These are phyloP conservation scores for Neosalanx taihuensis DNA, from an alignment of 2,797 vertebrate genomes.

Conservation along the genomic window DNA sequence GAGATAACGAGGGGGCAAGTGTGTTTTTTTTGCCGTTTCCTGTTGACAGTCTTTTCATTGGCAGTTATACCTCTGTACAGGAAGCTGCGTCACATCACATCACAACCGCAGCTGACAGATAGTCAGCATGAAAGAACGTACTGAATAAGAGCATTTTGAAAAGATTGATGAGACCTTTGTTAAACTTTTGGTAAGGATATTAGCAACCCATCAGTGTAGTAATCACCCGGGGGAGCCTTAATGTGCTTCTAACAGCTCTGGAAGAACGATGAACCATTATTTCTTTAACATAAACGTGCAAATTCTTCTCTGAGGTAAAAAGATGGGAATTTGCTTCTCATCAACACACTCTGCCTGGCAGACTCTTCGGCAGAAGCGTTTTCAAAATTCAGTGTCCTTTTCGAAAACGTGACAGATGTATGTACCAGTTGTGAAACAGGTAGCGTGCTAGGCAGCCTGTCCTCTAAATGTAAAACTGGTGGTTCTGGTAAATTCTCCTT, in stretches of 20 bases:
- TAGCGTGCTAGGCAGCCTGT: no score
- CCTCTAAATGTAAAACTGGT: no score
- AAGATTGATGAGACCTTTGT: constrained; percentile 22
- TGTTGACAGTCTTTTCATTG: neutral
- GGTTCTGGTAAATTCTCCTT: no score
- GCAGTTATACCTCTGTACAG: neutral
- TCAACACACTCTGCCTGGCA: neutral
- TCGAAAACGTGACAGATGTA: neutral
- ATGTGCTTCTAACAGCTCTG: no score
- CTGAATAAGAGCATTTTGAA: constrained; percentile 28
- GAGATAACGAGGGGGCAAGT: neutral
- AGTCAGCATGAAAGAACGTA: constrained; percentile 32
- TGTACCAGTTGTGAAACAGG: no score
- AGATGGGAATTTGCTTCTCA: constrained; percentile 9
- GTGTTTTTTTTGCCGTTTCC: neutral
- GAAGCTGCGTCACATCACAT: constrained; percentile 29
- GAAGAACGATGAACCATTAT: no score
- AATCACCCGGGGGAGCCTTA: neutral
- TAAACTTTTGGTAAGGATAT: constrained; percentile 25
- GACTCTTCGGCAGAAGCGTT: neutral
- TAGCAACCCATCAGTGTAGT: constrained; percentile 15
- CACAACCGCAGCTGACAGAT: constrained; percentile 37
- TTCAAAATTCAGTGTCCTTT: neutral
- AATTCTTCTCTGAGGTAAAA: constrained; percentile 5
- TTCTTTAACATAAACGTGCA: no score